Percentiles rank a stretch among this genome's conserved stretches.
phyloP scores from a whole-genome alignment of 1,140 invertebrate genomes.

The Spodoptera litura region DNA sequence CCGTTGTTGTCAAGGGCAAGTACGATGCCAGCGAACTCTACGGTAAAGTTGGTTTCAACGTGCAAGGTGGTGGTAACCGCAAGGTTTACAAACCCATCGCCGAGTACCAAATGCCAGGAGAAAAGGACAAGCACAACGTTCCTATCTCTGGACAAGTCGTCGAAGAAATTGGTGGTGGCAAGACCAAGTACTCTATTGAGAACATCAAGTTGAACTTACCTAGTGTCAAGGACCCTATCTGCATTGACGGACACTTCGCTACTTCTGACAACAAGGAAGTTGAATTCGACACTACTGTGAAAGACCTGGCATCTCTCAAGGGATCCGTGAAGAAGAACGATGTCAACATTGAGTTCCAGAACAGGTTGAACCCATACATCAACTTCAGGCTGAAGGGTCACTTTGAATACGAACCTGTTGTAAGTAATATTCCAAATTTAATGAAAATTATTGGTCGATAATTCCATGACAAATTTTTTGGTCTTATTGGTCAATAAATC shows the following conservation, averaged over 20 bases:
- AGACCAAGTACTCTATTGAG: conserved; percentile 86
- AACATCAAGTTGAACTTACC: conserved; percentile 86
- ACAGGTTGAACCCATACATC: conserved; percentile 86
- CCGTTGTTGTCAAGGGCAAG: conserved; percentile 84
- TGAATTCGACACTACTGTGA: conserved; percentile 85
- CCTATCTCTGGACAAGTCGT: conserved; percentile 76
- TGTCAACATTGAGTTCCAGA: conserved; percentile 82
- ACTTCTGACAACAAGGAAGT: conserved; percentile 47
- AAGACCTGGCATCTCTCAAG: conserved; percentile 82
- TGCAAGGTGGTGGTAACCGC: conserved; percentile 84
- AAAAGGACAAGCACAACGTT: conserved; percentile 71
- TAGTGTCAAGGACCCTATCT: conserved; percentile 75
- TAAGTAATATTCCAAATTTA: conserved; percentile 55
- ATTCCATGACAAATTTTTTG: neutral
- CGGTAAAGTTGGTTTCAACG: conserved; percentile 88
- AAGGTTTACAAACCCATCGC: conserved; percentile 89
- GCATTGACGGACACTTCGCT: conserved; percentile 85
- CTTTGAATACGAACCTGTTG: conserved; percentile 63
- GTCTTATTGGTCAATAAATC: neutral
- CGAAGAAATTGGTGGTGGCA: conserved; percentile 61
- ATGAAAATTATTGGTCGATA: too few relatives aligned
- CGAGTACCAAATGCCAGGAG: conserved; percentile 88
- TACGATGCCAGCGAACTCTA: conserved; percentile 88
- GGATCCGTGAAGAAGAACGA: conserved; percentile 74
- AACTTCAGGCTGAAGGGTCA: conserved; percentile 85